Conservation (phyloP, 2,113 vertebrate genomes). For the Chaetura pelagica region DNA sequence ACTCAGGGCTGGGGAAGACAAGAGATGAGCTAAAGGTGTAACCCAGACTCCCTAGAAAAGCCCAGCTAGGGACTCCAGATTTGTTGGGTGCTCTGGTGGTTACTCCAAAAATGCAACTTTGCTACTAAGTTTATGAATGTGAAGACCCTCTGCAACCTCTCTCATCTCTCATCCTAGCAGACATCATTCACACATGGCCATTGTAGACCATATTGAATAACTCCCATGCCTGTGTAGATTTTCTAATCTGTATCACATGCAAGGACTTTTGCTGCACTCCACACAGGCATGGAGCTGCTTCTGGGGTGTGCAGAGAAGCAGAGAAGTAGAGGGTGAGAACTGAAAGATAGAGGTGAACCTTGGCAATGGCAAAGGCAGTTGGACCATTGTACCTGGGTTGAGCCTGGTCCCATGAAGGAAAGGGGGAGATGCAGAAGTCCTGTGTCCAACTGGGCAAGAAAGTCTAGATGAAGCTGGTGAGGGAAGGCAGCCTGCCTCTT, state of each 20-base stretch:
- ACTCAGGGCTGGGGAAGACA: not conserved
- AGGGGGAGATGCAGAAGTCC: not conserved
- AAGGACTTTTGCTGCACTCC: not conserved
- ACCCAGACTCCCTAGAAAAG: not conserved
- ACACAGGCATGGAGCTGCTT: not conserved
- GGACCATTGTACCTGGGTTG: not conserved
- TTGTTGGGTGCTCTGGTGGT: not conserved
- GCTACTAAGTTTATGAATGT: not conserved
- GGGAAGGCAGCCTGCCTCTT: not conserved
- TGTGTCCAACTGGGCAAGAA: not conserved
- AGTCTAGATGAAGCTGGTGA: not conserved
- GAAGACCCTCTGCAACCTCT: not conserved
- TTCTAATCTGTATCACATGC: not conserved
- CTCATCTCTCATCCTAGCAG: not conserved
- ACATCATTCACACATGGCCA: rapidly evolving
- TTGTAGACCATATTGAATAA: not conserved
- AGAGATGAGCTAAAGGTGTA: not conserved
- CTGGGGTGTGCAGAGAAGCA: not conserved
- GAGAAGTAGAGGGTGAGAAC: not conserved
- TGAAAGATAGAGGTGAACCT: not conserved
- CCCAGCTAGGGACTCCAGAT: not conserved
- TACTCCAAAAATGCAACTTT: not conserved
- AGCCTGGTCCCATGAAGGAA: not conserved
- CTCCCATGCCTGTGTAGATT: not conserved
- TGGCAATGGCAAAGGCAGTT: not conserved